Base-by-base conservation (phyloP, 2,888 invertebrate species). In the Heliconius ethilla region DNA sequence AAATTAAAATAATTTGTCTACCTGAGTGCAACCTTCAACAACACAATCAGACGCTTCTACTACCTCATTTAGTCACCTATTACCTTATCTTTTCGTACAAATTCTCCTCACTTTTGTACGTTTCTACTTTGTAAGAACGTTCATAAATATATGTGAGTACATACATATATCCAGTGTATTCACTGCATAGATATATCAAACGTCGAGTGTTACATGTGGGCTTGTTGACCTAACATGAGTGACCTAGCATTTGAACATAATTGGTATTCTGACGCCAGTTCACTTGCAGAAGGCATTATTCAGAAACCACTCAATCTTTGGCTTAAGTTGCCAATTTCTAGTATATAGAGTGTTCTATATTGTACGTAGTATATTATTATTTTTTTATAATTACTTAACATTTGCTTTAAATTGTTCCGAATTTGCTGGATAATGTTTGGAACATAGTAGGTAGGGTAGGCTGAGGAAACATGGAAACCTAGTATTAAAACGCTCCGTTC, bases 161-260 rank as follows among this genome's bases (percentile, higher is more conserved):
- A 51, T 18, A 11, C 11, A 40, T 7, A 9, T 63, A 29, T 29
- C 27, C 15, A 63, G 13, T 18, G 2, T 27, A 45, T 45, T 3
- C 40, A 22, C 69, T 9, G 40, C 25, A 69, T 63, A 18, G 40
- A 69, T 59, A n/a, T 59, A 33, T 59, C 33, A n/a, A 70, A 55
- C n/a, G 55, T 59, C 18, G 59, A 72, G 55, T 72, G 59, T 72
- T 59, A 25, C 33, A 70, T 59, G 72, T 33, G 25, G 51, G 33
- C 33, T 59, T 37, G 33, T 72, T 72, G 72, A 59, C 59, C 72
- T 59, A 33, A 59, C 59, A 72, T 72, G 72, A 72, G 59, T 72
- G 63, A 55, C n/a, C 13, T 2, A 29, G 6, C 72, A 72, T n/a
- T 55, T 59, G 72, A 37, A 59, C 25, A 59, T 59, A 72, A 72